phyloP scores from a whole-genome alignment of 2,113 vertebrate species.

The Leptobrachium ailaonicum region DNA sequence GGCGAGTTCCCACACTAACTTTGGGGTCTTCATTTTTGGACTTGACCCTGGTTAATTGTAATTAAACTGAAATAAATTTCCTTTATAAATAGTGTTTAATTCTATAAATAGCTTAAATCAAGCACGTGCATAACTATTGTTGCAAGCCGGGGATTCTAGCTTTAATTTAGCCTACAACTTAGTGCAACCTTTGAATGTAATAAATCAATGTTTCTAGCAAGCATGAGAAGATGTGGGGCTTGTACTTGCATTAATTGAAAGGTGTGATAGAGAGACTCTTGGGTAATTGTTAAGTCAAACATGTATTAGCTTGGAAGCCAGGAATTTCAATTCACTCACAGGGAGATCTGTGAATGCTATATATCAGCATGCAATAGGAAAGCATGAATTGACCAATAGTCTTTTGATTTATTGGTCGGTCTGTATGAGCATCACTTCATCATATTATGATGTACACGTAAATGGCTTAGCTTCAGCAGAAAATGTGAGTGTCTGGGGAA shows the following conservation, averaged over 20 bases:
- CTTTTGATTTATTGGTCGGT: slow-evolving; percentile 40
- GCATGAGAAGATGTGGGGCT: neutral
- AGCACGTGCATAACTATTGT: too few relatives aligned
- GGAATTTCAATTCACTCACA: slow-evolving; percentile 30
- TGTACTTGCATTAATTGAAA: slow-evolving; percentile 8
- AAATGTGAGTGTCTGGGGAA: slow-evolving; percentile 21
- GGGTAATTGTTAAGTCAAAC: slow-evolving; percentile 13
- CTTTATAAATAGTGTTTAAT: too few relatives aligned
- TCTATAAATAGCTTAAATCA: too few relatives aligned
- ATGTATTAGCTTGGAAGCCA: slow-evolving; percentile 15
- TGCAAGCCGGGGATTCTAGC: neutral
- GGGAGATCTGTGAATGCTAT: slow-evolving; percentile 24
- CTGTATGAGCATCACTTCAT: slow-evolving; percentile 43
- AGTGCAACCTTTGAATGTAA: neutral
- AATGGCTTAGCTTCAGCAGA: slow-evolving; percentile 33
- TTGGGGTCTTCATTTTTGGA: too few relatives aligned
- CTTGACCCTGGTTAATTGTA: too few relatives aligned
- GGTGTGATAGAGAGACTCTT: slow-evolving; percentile 21
- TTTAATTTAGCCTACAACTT: neutral
- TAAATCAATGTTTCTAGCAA: neutral
- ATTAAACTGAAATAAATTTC: too few relatives aligned
- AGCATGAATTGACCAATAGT: slow-evolving; percentile 20
- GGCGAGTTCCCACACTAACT: too few relatives aligned
- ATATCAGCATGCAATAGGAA: slow-evolving; percentile 22
- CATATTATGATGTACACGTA: slow-evolving; percentile 36